Base-by-base conservation (phyloP, 2,888 invertebrate species). In the Cetonia aurata region DNA sequence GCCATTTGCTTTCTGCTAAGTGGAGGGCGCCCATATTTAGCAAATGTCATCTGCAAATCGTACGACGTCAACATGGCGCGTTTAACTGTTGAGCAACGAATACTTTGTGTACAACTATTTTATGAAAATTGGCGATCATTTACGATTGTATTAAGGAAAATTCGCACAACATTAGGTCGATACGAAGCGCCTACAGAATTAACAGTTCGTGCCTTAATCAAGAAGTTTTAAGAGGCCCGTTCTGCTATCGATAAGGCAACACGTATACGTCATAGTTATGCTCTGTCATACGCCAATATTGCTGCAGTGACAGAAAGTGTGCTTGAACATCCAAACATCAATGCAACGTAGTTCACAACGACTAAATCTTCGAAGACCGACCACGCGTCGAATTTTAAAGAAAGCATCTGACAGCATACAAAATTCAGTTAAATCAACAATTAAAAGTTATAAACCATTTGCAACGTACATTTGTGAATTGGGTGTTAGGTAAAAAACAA, bases 61-160 rank as follows among this genome's bases (percentile, higher is more conserved):
- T 44, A 44, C 44, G 6, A 44, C 44, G 10, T 44, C 44, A 44
- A n/a, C 44, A 13, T 44, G 44, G 13, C 13, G 44, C 44, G 44
- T 44, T n/a, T n/a, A 44, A 44, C 44, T 44, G 44, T 44, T 44
- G 44, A 44, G 13, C 44, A 44, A 44, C 44, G 44, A 44, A 44
- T 44, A 44, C 25, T 44, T 1, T 44, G 44, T 44, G 6, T 44
- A 6, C 44, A 44, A 25, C 3, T 25, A 4, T 25, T 25, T 25
- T 25, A 25, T n/a, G 25, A 25, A 4, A 25, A 25, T 3, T 25
- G 25, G 25, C 25, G 25, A 25, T 25, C 25, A 25, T 25, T 25
- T 25, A 25, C 25, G 25, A 25, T 25, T 25, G 25, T 4, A 25
- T 3, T 25, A 25, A 25, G 25, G 25, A 25, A 25, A 25, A 25